Conservation (phyloP, 2,113 vertebrate species). For the Neolamprologus brichardi region DNA sequence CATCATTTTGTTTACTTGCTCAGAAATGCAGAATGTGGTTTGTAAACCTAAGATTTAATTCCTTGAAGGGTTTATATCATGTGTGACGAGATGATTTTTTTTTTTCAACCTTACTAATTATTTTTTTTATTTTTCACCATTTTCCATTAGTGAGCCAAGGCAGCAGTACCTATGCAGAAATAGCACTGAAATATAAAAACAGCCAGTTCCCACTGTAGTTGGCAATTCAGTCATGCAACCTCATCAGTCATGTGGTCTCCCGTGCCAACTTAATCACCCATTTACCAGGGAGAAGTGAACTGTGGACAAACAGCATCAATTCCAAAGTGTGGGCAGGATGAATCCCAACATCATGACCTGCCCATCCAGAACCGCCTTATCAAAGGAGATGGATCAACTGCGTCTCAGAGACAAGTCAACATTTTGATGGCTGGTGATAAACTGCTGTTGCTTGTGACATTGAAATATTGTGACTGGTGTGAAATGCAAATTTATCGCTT, state of each 20-base stretch:
- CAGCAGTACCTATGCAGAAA: background rate
- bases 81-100: background rate
- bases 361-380: constrained; percentile 37
- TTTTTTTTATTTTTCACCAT: background rate
- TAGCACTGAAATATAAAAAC: background rate
- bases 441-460: background rate
- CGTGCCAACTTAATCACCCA: constrained; percentile 49
- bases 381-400: constrained; percentile 41
- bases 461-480: constrained; percentile 4
- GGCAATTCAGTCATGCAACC: constrained; percentile 26
- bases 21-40: background rate
- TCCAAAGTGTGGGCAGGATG: constrained; percentile 23
- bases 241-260: constrained; percentile 48
- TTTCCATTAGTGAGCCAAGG: background rate
- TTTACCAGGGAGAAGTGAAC: constrained; percentile 53
- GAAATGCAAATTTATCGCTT: background rate
- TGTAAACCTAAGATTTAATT: background rate
- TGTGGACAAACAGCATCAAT: constrained; percentile 49
- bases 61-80: background rate
- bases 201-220: background rate
- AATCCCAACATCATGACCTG: constrained; percentile 27
- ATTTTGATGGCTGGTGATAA: constrained; percentile 3
- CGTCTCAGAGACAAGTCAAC: background rate
- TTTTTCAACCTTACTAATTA: background rate
- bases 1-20: background rate